A percentile compares a stretch with the other conserved stretches of the same genome.
Conservation (phyloP, 2,888 invertebrate genomes). For the Cordylochernes scorpioides region DNA sequence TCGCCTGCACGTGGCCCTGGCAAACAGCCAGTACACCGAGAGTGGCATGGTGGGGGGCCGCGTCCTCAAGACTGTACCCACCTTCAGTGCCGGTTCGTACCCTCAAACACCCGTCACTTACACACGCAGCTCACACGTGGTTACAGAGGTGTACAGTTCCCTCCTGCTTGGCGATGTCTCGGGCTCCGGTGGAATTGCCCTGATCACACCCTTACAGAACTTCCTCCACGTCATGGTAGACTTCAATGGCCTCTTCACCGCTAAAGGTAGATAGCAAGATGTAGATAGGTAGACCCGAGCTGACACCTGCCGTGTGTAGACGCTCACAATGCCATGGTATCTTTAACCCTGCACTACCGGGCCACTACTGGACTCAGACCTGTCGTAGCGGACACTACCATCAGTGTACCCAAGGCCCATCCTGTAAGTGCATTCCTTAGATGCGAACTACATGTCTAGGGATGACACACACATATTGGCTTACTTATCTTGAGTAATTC, state of each 20-base stretch:
- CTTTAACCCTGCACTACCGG: constrained; percentile 17
- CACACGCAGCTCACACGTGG: no score
- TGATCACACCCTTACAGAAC: constrained; percentile 41
- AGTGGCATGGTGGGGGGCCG: constrained; percentile 20
- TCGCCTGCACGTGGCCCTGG: constrained; percentile 12
- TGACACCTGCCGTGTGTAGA: constrained; percentile 3
- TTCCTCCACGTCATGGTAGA: constrained; percentile 50
- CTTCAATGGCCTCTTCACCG: constrained; percentile 46
- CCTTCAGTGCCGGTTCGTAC: no score
- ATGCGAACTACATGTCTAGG: no score
- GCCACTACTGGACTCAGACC: constrained; percentile 1
- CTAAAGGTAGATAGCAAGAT: constrained; percentile 22
- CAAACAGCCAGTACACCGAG: constrained; percentile 21
- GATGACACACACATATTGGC: no score
- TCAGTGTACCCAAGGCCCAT: constrained; percentile 28
- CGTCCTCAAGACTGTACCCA: no score
- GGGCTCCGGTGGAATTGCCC: constrained; percentile 44
- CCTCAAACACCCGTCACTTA: no score
- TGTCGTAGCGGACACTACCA: constrained; percentile 17
- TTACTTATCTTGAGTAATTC: no score
- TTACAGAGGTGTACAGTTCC: constrained; percentile 44
- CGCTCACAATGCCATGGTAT: constrained; percentile 34
- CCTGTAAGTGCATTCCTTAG: constrained; percentile 13
- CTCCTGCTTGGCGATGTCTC: constrained; percentile 32
- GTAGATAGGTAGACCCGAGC: neutral